phyloP scores from a whole-genome alignment of 2,888 invertebrate species.

The Agriopis aurantiaria region DNA sequence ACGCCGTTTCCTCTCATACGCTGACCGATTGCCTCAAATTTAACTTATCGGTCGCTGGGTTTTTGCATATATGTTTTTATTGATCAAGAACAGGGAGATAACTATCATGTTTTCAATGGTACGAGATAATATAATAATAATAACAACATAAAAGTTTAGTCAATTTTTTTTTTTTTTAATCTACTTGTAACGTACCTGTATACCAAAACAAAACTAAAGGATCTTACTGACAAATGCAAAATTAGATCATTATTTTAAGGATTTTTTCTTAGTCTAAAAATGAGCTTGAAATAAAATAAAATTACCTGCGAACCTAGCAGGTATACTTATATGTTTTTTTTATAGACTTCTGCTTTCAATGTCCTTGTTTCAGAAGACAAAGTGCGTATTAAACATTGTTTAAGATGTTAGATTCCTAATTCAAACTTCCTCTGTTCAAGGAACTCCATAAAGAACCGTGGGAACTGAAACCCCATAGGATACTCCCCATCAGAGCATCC shows the following conservation, averaged over 20 bases:
- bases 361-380: not conserved
- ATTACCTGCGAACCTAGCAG: no score
- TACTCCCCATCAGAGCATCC: constrained; percentile 8
- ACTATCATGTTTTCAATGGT: not conserved
- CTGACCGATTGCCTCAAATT: constrained; percentile 48
- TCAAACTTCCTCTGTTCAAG: constrained; percentile 22
- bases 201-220: no score
- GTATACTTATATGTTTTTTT: not conserved
- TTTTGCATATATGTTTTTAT: constrained; percentile 9
- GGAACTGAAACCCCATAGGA: constrained; percentile 30
- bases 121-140: no score
- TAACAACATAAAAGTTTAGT: no score
- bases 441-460: constrained; percentile 30
- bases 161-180: no score
- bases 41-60: constrained; percentile 33
- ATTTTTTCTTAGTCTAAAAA: no score
- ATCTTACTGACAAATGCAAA: no score
- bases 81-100: not conserved
- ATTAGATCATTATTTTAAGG: no score
- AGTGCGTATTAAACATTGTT: constrained; percentile 1
- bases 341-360: not conserved
- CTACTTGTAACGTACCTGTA: no score
- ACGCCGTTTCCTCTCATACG: constrained; percentile 49
- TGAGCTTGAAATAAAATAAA: no score
- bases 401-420: constrained; percentile 24